Percentiles rank a stretch among this genome's conserved stretches.
phyloP scores from a whole-genome alignment of 2,113 vertebrate species.

The Corythoichthys intestinalis region DNA sequence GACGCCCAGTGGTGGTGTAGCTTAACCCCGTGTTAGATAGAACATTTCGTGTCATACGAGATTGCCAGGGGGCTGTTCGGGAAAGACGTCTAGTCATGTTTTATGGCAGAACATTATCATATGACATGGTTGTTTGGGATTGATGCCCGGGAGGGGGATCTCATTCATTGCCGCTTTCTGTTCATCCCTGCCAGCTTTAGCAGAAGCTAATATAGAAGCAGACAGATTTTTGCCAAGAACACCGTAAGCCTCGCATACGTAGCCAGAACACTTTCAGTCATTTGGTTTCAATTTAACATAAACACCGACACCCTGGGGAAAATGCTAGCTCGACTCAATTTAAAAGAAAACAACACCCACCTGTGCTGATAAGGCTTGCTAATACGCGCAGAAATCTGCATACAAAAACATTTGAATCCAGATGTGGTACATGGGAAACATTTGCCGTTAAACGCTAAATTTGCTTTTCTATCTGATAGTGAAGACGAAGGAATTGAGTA shows the following conservation, averaged over 20 bases:
- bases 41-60: not conserved
- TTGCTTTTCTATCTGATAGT: not conserved
- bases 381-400: not conserved
- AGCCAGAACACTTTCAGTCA: not conserved
- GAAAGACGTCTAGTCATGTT: constrained; percentile 18
- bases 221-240: not conserved
- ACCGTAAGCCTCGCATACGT: not conserved
- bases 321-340: not conserved
- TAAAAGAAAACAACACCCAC: constrained; percentile 9
- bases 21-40: not conserved
- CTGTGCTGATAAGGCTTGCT: not conserved
- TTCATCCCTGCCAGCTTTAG: not conserved
- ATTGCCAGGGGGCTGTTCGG: constrained; percentile 40
- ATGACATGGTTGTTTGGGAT: constrained; percentile 10
- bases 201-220: not conserved
- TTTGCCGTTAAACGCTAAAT: not conserved
- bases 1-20: constrained; percentile 27
- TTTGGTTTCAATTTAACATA: constrained; percentile 3
- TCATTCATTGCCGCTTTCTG: constrained; percentile 1
- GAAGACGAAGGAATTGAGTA: not conserved
- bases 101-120: constrained; percentile 16
- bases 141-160: not conserved
- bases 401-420: not conserved
- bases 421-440: not conserved
- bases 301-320: not conserved